A percentile compares a stretch with the other conserved stretches of the same genome.
These are phyloP conservation scores for Argyresthia albistria DNA, from an alignment of 2,888 invertebrate genomes.

Conservation along the genomic window DNA sequence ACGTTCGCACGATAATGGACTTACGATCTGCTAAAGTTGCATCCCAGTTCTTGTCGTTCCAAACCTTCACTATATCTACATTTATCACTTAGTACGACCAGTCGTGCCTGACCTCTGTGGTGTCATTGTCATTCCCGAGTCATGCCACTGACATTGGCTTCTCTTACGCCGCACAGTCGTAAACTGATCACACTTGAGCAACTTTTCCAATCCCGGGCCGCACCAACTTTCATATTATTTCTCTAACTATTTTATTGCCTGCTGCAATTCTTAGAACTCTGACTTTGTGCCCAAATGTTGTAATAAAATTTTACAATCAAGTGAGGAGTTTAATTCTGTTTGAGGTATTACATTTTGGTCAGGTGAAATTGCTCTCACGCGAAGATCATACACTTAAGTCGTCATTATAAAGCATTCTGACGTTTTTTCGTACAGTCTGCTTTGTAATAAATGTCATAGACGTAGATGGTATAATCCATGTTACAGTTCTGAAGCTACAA, in stretches of 20 bases:
- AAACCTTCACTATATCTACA: no score
- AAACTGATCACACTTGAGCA: neutral
- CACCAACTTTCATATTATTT: conserved; percentile 31
- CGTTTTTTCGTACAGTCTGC: no score
- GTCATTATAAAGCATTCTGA: no score
- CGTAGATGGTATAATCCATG: neutral
- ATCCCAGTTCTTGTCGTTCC: no score
- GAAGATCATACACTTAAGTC: no score
- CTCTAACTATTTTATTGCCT: conserved; percentile 24
- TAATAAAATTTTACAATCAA: neutral
- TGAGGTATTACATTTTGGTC: neutral
- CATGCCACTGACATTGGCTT: no score
- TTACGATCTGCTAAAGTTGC: no score
- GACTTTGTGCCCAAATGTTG: neutral
- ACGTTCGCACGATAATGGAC: no score
- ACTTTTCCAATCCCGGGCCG: conserved; percentile 6
- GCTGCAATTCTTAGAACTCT: conserved; percentile 25
- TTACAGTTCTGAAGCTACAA: neutral
- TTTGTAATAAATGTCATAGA: neutral
- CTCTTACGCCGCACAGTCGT: neutral
- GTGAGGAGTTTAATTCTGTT: neutral
- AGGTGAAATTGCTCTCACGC: neutral
- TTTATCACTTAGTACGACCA: no score
- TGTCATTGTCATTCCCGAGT: no score
- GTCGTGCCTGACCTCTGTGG: no score